Evolutionary conservation across 2,888 invertebrate genomes (phyloP).

Genomic region (Bimastos eiseni): DNA sequence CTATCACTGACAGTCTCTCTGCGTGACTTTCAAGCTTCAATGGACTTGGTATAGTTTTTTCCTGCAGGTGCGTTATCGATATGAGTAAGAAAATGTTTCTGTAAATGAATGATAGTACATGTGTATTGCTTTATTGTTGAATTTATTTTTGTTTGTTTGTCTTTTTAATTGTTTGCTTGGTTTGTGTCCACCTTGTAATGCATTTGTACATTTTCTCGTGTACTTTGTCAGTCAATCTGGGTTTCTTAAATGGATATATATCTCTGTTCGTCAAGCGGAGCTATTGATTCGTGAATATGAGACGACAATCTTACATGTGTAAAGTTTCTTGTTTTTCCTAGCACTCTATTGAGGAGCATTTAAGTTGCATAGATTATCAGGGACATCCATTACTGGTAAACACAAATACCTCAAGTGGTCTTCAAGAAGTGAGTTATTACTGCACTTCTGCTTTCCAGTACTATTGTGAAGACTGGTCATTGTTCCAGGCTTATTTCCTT

Average conservation of each 20-base stretch:
- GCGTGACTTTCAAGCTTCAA: background rate
- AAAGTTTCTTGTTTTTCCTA: background rate
- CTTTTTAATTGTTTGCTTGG: background rate
- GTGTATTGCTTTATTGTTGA: no score
- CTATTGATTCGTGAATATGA: background rate
- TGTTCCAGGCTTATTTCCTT: background rate
- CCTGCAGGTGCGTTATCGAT: background rate
- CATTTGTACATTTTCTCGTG: background rate
- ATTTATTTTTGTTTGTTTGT: background rate
- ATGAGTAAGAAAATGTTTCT: no score
- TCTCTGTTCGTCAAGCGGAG: background rate
- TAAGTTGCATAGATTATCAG: background rate
- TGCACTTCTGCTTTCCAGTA: background rate
- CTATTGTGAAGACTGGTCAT: background rate
- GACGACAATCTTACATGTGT: background rate
- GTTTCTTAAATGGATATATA: background rate
- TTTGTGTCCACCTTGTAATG: background rate
- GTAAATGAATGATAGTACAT: no score
- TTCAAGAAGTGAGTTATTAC: conserved; percentile 1
- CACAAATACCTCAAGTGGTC: background rate
- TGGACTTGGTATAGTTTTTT: background rate
- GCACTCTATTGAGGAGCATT: background rate
- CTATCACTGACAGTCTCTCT: background rate
- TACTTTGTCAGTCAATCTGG: background rate
- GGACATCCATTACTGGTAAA: background rate